Evolutionary conservation across 2,113 vertebrate genomes (phyloP).

Genomic region (Pica pica): DNA sequence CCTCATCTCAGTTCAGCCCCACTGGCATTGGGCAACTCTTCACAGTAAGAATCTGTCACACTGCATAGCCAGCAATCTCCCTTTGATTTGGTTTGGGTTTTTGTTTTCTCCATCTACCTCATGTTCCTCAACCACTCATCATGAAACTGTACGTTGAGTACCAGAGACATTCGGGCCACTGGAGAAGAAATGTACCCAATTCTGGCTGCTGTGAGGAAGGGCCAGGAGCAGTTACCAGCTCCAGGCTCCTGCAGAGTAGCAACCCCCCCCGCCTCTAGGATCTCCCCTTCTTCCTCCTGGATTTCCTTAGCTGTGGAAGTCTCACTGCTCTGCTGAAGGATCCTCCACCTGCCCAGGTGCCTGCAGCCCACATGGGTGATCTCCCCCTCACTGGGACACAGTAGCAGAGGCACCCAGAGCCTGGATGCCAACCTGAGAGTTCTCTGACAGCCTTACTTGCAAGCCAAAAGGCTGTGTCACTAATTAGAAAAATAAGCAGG

Average conservation of each 20-base stretch:
- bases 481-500: neutral
- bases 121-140: neutral
- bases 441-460: neutral
- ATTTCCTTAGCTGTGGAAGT: neutral
- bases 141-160: fast-evolving
- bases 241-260: neutral
- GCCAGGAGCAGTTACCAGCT: neutral
- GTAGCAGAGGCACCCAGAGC: neutral
- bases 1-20: neutral
- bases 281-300: neutral
- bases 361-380: fast-evolving
- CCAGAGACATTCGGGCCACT: neutral
- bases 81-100: neutral
- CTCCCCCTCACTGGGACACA: fast-evolving
- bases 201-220: neutral
- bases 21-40: neutral
- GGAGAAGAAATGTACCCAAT: neutral
- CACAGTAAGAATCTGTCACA: fast-evolving
- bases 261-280: neutral
- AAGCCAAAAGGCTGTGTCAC: neutral
- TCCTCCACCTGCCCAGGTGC: neutral
- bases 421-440: neutral
- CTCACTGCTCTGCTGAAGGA: neutral
- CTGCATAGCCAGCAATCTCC: neutral
- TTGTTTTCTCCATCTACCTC: neutral